Base-by-base conservation (phyloP, 1,140 invertebrate species). In the Meteorus sp. region DNA sequence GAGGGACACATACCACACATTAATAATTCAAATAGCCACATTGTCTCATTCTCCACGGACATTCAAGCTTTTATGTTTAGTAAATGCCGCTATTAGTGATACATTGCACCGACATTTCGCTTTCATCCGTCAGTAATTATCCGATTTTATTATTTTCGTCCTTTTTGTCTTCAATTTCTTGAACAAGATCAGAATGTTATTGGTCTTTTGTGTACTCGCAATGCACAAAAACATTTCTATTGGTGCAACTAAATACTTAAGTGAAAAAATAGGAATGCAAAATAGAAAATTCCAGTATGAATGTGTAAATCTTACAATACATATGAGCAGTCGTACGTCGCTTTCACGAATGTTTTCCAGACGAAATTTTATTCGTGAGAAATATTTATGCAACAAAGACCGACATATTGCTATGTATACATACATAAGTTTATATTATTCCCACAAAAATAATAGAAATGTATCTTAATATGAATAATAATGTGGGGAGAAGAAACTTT, bases 261-360 rank as follows among this genome's bases (percentile, higher is more conserved):
- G n/a, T n/a, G n/a, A n/a, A n/a, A n/a, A n/a, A n/a, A n/a, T n/a
- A n/a, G n/a, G n/a, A n/a, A n/a, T n/a, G n/a, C n/a, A n/a, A n/a
- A n/a, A 11, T 7, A 9, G 20, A 31, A 11, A 56, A 43, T 43
- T 25, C 52, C 39, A 17, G n/a, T 15, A 25, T 29, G 22, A 39
- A 39, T 39, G n/a, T n/a, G n/a, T n/a, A n/a, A n/a, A n/a, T n/a
- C n/a, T n/a, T n/a, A n/a, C n/a, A n/a, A n/a, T n/a, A n/a, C n/a
- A n/a, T n/a, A n/a, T 39, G 8, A 39, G 3, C 35, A 3, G 35
- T 39, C 11, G 25, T 17, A 44, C 3, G 55, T 29, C 31, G 55
- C 55, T 57, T 57, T 57, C 55, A 57, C 55, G 50, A 47, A 57
- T 23, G 13, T 57, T 50, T 35, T 50, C 41, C 31, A 57, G 44